phyloP scores from a whole-genome alignment of 2,113 vertebrate genomes.

The Mus musculus region GRCm39 chr14:74910001-74910500 shows the following conservation, averaged over 20 bases:
- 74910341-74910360: background rate
- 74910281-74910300: background rate
- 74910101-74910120: slow-evolving; percentile 50
- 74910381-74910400: background rate
- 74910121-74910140: slow-evolving; percentile 37
- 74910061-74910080: background rate
- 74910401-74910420: background rate
- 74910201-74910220: slow-evolving; percentile 52
- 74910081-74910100: slow-evolving; percentile 69
- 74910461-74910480: background rate
- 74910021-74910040: background rate
- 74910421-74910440: background rate
- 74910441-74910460: background rate
- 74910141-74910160: slow-evolving; percentile 73
- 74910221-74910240: slow-evolving; percentile 64
- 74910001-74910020: background rate
- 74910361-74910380: background rate
- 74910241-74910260: slow-evolving; percentile 16
- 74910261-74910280: background rate
- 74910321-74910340: background rate
- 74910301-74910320: background rate
- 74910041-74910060: background rate
- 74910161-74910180: slow-evolving; percentile 66
- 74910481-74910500: background rate
- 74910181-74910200: slow-evolving; percentile 68